phyloP scores from a whole-genome alignment of 2,113 vertebrate genomes.

The Setophaga petechia region DNA sequence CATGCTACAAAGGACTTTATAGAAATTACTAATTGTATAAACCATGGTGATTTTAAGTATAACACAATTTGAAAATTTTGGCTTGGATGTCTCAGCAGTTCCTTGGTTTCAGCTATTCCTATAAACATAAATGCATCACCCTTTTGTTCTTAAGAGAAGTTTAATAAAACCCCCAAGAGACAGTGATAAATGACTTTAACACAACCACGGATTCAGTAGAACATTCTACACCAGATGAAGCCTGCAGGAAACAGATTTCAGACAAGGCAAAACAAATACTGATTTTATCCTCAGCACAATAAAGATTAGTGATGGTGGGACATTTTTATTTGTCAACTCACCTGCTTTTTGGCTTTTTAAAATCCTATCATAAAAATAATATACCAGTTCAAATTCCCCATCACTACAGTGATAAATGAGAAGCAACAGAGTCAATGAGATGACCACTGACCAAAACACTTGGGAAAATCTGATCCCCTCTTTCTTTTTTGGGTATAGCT shows the following conservation, averaged over 20 bases:
- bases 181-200: background rate
- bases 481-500: background rate
- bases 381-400: background rate
- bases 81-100: background rate
- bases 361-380: background rate
- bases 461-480: background rate
- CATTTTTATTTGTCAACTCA: background rate
- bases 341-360: background rate
- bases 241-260: background rate
- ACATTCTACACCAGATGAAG: slow-evolving; percentile 16
- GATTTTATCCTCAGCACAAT: background rate
- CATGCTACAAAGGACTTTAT: background rate
- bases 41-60: background rate
- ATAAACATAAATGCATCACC: background rate
- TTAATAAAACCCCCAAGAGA: background rate
- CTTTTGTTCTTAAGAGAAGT: background rate
- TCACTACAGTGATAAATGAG: background rate
- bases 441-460: background rate
- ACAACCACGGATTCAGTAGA: background rate
- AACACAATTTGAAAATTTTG: background rate
- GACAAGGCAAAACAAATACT: background rate
- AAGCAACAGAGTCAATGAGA: background rate
- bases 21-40: background rate
- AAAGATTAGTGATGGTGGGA: background rate
- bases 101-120: background rate